phyloP scores from a whole-genome alignment of 2,113 vertebrate species.

The Suncus etruscus region DNA sequence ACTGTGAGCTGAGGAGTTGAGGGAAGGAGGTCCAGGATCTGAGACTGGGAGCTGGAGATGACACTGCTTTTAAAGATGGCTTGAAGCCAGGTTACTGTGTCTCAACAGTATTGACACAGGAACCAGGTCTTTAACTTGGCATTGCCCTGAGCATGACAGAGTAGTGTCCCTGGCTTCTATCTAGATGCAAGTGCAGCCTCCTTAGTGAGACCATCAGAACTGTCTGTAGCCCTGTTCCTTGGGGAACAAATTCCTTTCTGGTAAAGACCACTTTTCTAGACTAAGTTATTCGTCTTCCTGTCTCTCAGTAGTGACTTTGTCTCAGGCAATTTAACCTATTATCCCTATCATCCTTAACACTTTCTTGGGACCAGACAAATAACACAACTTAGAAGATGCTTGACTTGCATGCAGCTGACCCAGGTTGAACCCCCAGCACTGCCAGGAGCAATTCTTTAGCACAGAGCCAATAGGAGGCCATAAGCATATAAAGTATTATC shows the following conservation, averaged over 20 bases:
- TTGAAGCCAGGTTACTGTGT: neutral
- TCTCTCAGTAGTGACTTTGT: neutral
- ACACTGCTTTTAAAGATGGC: neutral
- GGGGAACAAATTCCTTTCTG: neutral
- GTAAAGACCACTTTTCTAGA: neutral
- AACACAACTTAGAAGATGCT: too few species aligned
- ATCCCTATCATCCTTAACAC: constrained; percentile 39
- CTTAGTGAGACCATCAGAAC: neutral
- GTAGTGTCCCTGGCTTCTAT: neutral
- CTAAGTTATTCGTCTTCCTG: neutral
- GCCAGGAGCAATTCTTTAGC: too few species aligned
- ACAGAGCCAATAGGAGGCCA: too few species aligned
- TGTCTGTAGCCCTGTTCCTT: neutral
- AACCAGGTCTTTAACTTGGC: neutral
- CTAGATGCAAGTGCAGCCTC: neutral
- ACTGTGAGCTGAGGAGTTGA: neutral
- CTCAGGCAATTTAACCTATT: neutral
- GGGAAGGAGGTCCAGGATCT: neutral
- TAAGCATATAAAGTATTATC: too few species aligned
- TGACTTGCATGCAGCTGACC: too few species aligned
- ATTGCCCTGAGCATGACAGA: neutral
- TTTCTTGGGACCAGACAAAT: neutral
- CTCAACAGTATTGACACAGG: neutral
- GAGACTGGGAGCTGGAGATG: neutral
- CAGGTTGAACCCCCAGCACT: too few species aligned